Evolutionary conservation across 2,888 invertebrate species (phyloP).

Genomic region (Athetis lepigone): DNA sequence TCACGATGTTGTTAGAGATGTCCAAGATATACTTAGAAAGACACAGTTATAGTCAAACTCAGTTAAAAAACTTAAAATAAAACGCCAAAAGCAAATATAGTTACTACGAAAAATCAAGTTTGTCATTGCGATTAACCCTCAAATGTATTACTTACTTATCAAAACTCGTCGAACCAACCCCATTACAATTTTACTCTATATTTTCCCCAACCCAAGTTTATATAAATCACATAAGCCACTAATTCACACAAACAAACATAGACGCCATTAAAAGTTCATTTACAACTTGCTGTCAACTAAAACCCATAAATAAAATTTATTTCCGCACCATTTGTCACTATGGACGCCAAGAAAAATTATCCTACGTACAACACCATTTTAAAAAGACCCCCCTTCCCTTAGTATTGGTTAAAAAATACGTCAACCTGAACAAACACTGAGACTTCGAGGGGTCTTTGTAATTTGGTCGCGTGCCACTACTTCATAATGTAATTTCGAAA

Average conservation of each 20-base stretch:
- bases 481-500: conserved; percentile 67
- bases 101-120: neutral
- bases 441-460: conserved; percentile 60
- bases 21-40: no score
- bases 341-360: conserved; percentile 75
- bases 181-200: conserved; percentile 9
- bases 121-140: conserved; percentile 22
- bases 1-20: no score
- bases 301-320: conserved; percentile 76
- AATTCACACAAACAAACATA: conserved; percentile 68
- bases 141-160: conserved; percentile 15
- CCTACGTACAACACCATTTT: conserved; percentile 56
- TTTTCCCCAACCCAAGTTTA: conserved; percentile 43
- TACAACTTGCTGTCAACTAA: conserved; percentile 74
- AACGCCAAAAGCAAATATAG: neutral
- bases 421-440: conserved; percentile 54
- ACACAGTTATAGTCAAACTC: no score
- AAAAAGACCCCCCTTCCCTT: conserved; percentile 64
- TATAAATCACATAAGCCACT: conserved; percentile 66
- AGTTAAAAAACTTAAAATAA: no score
- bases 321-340: conserved; percentile 72
- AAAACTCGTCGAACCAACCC: conserved; percentile 17
- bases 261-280: conserved; percentile 76
- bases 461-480: conserved; percentile 63
- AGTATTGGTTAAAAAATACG: conserved; percentile 45